Percentiles rank a stretch among this genome's conserved stretches.
These are phyloP conservation scores for Ploceus nigricollis DNA, from an alignment of 2,113 vertebrate genomes.

Conservation along the genomic window DNA sequence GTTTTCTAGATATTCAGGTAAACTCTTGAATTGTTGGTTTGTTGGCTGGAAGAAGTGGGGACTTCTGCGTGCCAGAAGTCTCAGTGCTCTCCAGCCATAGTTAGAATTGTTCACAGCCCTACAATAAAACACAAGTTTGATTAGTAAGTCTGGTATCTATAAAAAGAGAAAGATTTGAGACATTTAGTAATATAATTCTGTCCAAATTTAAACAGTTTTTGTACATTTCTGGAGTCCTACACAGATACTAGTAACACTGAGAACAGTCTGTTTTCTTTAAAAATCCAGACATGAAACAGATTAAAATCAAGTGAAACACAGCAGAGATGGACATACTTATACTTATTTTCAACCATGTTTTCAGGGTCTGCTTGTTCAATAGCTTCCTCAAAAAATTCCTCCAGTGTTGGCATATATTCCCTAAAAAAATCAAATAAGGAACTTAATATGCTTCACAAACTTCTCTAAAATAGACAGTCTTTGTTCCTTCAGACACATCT, in stretches of 20 bases:
- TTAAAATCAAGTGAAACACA: not conserved
- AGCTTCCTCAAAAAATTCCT: constrained; percentile 96
- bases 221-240: not conserved
- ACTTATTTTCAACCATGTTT: constrained; percentile 97
- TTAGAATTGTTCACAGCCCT: constrained; percentile 97
- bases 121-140: not conserved
- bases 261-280: not conserved
- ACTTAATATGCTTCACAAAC: not conserved
- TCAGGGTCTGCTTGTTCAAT: constrained; percentile 96
- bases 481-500: not conserved
- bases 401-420: constrained; percentile 95
- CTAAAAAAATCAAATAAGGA: constrained; percentile 61
- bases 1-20: constrained; percentile 95
- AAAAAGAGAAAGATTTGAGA: not conserved
- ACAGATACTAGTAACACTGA: not conserved
- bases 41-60: constrained; percentile 99
- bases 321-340: constrained; percentile 82
- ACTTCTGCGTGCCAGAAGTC: constrained; percentile 91
- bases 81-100: constrained; percentile 94
- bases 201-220: not conserved
- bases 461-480: not conserved
- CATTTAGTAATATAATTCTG: not conserved
- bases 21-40: constrained; percentile 96
- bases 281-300: not conserved
- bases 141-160: not conserved